Percentiles rank a stretch among this genome's conserved stretches.
Evolutionary conservation across 53 echinoderm and acorn worm species (phyloP).

Genomic region (Paracentrotus lividus): DNA sequence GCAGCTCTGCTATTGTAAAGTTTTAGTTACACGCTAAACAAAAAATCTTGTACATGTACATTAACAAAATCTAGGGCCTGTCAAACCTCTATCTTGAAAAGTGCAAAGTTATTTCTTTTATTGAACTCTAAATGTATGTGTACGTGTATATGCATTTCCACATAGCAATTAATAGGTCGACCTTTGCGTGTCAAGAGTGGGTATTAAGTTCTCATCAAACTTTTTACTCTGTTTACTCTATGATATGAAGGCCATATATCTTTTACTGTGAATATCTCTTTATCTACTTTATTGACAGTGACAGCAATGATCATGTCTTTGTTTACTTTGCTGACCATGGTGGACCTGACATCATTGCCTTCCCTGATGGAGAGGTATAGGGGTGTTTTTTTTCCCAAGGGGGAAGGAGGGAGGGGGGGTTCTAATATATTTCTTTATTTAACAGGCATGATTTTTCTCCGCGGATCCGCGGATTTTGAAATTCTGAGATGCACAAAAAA

Average conservation of each 20-base stretch:
- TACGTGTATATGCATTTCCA: not conserved
- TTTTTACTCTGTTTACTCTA: not conserved
- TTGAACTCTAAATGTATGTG: not conserved
- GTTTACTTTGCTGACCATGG: conserved; percentile 97
- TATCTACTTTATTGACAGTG: conserved; percentile 73
- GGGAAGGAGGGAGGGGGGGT: too few species aligned
- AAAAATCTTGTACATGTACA: too few species aligned
- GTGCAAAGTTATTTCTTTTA: too few species aligned
- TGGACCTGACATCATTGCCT: conserved; percentile 86
- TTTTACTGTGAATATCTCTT: not conserved
- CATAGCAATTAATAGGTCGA: not conserved
- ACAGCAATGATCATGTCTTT: conserved; percentile 90
- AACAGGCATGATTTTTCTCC: too few species aligned
- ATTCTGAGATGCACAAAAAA: too few species aligned
- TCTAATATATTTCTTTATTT: too few species aligned
- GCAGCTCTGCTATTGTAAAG: too few species aligned
- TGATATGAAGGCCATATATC: not conserved
- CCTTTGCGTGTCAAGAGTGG: too few species aligned
- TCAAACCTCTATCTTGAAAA: not conserved
- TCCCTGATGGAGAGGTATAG: conserved; percentile 80
- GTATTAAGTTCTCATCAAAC: not conserved
- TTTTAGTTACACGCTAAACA: too few species aligned
- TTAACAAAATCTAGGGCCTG: too few species aligned
- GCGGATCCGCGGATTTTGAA: too few species aligned
- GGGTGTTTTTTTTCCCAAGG: too few species aligned